Conservation (phyloP, 2,797 vertebrate species). For the Clangula hyemalis region DNA sequence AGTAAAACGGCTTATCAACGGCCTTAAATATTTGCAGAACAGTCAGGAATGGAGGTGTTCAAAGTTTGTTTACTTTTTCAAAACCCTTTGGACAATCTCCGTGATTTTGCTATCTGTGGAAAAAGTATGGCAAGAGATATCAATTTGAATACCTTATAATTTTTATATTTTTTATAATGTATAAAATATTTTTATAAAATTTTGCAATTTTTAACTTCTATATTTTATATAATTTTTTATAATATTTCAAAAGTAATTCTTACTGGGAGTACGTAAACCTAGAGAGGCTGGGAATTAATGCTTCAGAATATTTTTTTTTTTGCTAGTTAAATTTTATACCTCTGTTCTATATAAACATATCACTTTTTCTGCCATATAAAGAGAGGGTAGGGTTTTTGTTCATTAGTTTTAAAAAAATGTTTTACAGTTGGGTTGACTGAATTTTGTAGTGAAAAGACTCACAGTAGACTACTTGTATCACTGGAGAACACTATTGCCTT, state of each 20-base stretch:
- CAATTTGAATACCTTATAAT: background rate
- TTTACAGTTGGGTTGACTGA: background rate
- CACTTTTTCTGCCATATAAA: background rate
- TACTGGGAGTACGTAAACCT: background rate
- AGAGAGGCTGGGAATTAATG: constrained; percentile 41
- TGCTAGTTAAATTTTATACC: background rate
- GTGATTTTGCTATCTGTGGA: background rate
- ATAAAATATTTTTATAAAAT: background rate
- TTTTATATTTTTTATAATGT: background rate
- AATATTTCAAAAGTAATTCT: background rate
- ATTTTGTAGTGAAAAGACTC: background rate
- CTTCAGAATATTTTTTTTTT: constrained; percentile 44
- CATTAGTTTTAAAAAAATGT: background rate
- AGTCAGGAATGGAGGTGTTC: background rate
- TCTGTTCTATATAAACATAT: constrained; percentile 3
- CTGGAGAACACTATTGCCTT: background rate
- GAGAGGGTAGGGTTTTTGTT: background rate
- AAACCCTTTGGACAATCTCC: constrained; percentile 36
- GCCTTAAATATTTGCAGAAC: constrained; percentile 44
- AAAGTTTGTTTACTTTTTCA: background rate
- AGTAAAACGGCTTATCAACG: constrained; percentile 22
- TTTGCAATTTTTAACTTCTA: background rate
- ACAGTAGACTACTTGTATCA: background rate
- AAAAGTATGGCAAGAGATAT: constrained; percentile 8
- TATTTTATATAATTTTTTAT: background rate